Conservation (phyloP, 2,797 vertebrate species). For the Clarias platycephalus region DNA sequence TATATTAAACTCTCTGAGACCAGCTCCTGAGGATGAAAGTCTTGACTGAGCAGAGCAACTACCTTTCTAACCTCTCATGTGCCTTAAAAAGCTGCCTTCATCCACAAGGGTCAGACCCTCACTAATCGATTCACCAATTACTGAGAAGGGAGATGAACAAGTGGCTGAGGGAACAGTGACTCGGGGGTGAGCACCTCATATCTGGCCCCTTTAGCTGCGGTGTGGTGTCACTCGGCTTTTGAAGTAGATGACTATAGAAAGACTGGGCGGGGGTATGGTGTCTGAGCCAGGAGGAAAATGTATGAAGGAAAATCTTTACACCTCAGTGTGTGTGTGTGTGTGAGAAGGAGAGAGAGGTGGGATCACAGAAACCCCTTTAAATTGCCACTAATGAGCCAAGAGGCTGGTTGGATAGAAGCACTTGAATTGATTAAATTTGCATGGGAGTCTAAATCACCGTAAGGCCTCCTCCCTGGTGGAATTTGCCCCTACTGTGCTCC, state of each 20-base stretch:
- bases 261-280: conserved; percentile 64
- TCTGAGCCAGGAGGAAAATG: conserved; percentile 72
- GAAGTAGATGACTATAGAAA: conserved; percentile 74
- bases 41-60: conserved; percentile 47
- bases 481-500: conserved; percentile 64
- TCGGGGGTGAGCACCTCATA: conserved; percentile 64
- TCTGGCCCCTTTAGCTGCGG: conserved; percentile 72
- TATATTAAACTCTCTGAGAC: background rate
- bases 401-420: conserved; percentile 77
- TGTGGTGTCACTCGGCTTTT: conserved; percentile 73
- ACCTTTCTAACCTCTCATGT: conserved; percentile 50
- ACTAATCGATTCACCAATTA: conserved; percentile 77
- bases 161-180: conserved; percentile 57
- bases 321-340: conserved; percentile 54
- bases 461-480: conserved; percentile 68
- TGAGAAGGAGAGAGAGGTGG: conserved; percentile 63
- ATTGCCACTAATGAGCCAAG: conserved; percentile 81
- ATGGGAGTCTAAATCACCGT: conserved; percentile 82
- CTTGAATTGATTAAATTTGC: conserved; percentile 88
- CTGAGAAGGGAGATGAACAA: conserved; percentile 49
- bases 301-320: conserved; percentile 80
- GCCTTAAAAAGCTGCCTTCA: conserved; percentile 58
- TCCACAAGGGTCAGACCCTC: conserved; percentile 68
- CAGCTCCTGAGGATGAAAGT: conserved; percentile 36
- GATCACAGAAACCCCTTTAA: conserved; percentile 80